Evolutionary conservation across 2,888 invertebrate genomes (phyloP), one percentile per base, ranked within the genome.

Genomic region (Apoda limacodes): DNA sequence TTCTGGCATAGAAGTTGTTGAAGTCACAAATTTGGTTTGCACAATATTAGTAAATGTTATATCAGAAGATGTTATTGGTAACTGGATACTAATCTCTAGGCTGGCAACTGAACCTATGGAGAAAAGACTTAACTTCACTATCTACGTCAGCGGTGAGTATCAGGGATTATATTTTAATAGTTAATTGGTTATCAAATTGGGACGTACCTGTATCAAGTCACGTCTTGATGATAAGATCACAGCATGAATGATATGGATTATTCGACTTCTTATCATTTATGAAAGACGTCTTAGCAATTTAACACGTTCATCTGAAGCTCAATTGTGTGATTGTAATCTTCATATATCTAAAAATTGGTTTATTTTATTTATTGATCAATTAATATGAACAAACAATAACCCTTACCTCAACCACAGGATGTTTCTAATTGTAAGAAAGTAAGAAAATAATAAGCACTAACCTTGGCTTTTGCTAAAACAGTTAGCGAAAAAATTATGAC

Each of bases 101-200:
- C 60, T 54, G n/a, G n/a, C n/a, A n/a, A n/a, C 45, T 2, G 33
- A 34, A 2, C 39, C 29, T 13, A 47, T 59, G n/a, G 68, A 75
- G 57, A 60, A 53, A 38, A 60, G 67, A 46, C 45, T 54, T 39
- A 47, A 53, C 9, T 60, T 72, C 37, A 58, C 48, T 25, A 61
- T 76, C 42, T 34, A 48, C 33, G 54, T 70, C 25, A 62, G 71
- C 69, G 68, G 76, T 76, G 66, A 46, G 49, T 45, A 28, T 40
- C 39, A 14, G 21, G 24, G 40, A 31, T 9, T 37, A 27, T 33
- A 9, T 25, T 30, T 37, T 30, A 33, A 42, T 46, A 41, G 48
- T 52, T 42, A 35, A 41, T 39, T 39, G 46, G 35, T 40, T 30
- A 38, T 33, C 32, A 30, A 38, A 36, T 17, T 17, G 7, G 7